phyloP scores from a whole-genome alignment of 2,113 vertebrate genomes.

The Bostrychus sinensis region DNA sequence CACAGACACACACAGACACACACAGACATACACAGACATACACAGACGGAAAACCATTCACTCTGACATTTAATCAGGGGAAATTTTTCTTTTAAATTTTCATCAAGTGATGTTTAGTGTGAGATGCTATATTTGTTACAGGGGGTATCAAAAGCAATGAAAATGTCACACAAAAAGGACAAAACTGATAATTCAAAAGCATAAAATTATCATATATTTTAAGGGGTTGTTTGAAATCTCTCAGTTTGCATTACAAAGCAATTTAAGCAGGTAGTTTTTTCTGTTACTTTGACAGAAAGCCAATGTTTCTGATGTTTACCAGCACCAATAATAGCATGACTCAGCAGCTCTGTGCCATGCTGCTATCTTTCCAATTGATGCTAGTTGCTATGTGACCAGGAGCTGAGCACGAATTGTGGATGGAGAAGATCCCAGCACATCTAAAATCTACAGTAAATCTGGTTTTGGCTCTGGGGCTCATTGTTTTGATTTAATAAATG shows the following conservation, averaged over 20 bases:
- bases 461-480: neutral
- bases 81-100: too few relatives aligned
- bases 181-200: too few relatives aligned
- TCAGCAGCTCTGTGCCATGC: conserved; percentile 42
- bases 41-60: too few relatives aligned
- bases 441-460: neutral
- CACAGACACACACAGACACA: too few relatives aligned
- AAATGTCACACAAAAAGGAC: too few relatives aligned
- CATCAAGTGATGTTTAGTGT: too few relatives aligned
- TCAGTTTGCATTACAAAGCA: neutral
- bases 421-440: conserved; percentile 29
- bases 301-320: neutral
- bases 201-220: too few relatives aligned
- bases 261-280: neutral
- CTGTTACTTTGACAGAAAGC: neutral
- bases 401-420: conserved; percentile 30
- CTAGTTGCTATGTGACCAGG: conserved; percentile 58
- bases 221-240: too few relatives aligned
- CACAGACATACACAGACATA: too few relatives aligned
- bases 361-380: conserved; percentile 42
- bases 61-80: too few relatives aligned
- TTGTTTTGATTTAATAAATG: neutral
- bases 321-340: conserved; percentile 44
- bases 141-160: too few relatives aligned
- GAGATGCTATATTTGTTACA: too few relatives aligned